phyloP scores from a whole-genome alignment of 2,113 vertebrate species.

The Vanacampus margaritifer region DNA sequence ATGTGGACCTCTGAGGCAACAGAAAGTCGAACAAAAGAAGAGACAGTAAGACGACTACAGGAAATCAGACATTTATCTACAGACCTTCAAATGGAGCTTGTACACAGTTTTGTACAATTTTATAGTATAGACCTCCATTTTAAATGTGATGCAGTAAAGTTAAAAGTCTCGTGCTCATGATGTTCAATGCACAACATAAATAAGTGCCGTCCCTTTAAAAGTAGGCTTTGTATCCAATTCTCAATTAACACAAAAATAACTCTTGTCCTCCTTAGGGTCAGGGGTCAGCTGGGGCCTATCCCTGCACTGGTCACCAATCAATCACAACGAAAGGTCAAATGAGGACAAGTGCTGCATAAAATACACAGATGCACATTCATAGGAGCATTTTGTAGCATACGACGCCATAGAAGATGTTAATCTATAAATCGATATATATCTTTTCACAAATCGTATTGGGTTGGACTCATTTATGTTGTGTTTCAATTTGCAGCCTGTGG shows the following conservation, averaged over 20 bases:
- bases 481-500: background rate
- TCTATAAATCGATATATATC: background rate
- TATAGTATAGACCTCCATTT: background rate
- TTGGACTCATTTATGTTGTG: background rate
- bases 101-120: background rate
- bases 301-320: too few relatives aligned
- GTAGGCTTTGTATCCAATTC: too few relatives aligned
- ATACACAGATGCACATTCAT: too few relatives aligned
- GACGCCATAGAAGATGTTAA: background rate
- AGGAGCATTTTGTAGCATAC: background rate
- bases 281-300: background rate
- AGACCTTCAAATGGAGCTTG: background rate
- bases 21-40: background rate
- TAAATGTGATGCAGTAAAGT: background rate
- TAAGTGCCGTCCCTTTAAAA: too few relatives aligned
- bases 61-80: constrained; percentile 21
- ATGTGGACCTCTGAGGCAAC: constrained; percentile 66
- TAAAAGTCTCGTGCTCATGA: too few relatives aligned
- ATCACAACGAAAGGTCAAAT: too few relatives aligned
- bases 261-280: background rate
- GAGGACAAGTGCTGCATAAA: background rate
- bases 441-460: background rate
- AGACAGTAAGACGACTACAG: background rate
- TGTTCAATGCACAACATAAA: too few relatives aligned
- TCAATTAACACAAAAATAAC: too few relatives aligned